Conservation (phyloP, 30 jellyfish, hydroid and myxozoan genomes). For the Turritopsis rubra region DNA sequence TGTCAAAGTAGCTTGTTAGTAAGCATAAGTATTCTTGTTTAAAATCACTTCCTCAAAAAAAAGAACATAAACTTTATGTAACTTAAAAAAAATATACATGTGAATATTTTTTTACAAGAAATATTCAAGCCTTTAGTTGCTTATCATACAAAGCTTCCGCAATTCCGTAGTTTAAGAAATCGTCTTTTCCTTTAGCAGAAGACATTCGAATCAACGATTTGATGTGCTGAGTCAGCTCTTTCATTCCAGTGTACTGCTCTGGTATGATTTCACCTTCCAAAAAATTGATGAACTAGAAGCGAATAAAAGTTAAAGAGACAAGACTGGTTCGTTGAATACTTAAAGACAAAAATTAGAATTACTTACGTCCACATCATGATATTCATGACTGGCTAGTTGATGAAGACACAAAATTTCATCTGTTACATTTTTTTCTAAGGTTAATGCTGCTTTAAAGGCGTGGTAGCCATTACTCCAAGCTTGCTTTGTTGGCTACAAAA, state of each 20-base stretch:
- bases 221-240: slow-evolving; percentile 17
- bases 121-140: not conserved
- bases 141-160: slow-evolving; percentile 30
- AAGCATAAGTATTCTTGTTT: too few species aligned
- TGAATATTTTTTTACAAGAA: not conserved
- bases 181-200: slow-evolving; percentile 27
- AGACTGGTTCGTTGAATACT: too few species aligned
- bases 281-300: slow-evolving; percentile 28
- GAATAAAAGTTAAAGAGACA: too few species aligned
- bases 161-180: slow-evolving; percentile 11
- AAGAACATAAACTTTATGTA: too few species aligned
- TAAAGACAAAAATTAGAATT: not conserved
- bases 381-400: slow-evolving; percentile 18
- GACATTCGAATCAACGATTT: slow-evolving; percentile 18
- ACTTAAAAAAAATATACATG: not conserved
- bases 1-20: too few species aligned
- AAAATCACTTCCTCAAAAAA: not conserved
- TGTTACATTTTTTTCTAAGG: slow-evolving; percentile 31
- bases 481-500: slow-evolving; percentile 15
- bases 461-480: slow-evolving; percentile 18
- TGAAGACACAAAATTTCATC: slow-evolving; percentile 33
- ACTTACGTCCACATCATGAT: slow-evolving; percentile 41
- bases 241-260: slow-evolving; percentile 38
- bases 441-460: slow-evolving; percentile 23
- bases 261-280: slow-evolving; percentile 45